Evolutionary conservation across 2,797 vertebrate genomes (phyloP).

Genomic region (Xiphorhynchus erythropygius): DNA sequence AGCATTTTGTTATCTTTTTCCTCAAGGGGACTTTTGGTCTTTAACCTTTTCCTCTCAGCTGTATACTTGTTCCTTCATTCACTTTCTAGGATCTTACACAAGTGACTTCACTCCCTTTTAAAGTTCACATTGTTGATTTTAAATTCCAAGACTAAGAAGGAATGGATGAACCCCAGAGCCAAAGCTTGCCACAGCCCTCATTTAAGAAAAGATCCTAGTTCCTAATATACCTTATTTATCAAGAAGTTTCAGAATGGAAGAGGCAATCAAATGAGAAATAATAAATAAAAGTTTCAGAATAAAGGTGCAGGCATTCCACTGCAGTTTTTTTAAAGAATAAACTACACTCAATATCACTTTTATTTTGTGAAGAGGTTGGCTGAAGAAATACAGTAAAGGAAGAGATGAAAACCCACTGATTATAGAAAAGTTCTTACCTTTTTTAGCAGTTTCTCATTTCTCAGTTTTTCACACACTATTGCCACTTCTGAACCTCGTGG

Average conservation of each 20-base stretch:
- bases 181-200: not conserved
- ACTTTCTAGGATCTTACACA: not conserved
- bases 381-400: not conserved
- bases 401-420: not conserved
- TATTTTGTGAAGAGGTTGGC: not conserved
- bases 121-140: not conserved
- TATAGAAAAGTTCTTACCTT: conserved; percentile 74
- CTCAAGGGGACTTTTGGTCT: not conserved
- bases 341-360: not conserved
- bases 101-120: not conserved
- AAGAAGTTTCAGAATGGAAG: no score
- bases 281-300: no score
- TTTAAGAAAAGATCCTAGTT: no score
- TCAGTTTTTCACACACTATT: conserved; percentile 87
- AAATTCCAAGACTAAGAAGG: not conserved
- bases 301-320: no score
- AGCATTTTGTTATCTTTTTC: not conserved
- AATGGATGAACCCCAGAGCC: not conserved
- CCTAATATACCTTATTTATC: no score
- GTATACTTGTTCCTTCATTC: not conserved
- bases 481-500: conserved; percentile 83
- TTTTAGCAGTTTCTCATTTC: conserved; percentile 83
- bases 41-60: not conserved
- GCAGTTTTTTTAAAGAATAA: not conserved
- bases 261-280: no score